Evolutionary conservation across 37 sponge, comb jelly and placozoan species (phyloP).

Genomic region (Theonella swinhoei): DNA sequence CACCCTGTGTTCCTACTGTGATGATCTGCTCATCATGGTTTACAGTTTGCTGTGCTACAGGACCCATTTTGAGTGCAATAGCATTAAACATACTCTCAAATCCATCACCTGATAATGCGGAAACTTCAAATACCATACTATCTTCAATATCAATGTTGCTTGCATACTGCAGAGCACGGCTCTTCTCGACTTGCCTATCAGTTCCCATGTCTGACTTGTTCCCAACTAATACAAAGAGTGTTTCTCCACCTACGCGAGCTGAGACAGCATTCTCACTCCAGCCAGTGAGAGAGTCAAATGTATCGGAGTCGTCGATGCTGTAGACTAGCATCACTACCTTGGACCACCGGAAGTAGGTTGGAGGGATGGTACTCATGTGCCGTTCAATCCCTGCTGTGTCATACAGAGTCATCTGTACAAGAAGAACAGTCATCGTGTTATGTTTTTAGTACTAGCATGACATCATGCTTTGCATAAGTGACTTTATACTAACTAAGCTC

Average conservation of each 20-base stretch:
- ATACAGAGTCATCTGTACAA: conserved; percentile 63
- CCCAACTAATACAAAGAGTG: conserved; percentile 61
- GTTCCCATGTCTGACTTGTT: conserved; percentile 67
- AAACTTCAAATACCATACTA: conserved; percentile 72
- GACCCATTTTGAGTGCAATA: conserved; percentile 54
- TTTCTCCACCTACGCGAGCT: conserved; percentile 12
- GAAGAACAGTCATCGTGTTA: no score
- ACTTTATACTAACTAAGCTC: no score
- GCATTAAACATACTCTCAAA: conserved; percentile 61
- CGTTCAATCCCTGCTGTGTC: conserved; percentile 85
- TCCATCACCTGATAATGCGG: conserved; percentile 44
- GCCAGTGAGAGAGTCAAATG: conserved; percentile 64
- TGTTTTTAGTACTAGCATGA: background rate
- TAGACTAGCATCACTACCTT: conserved; percentile 68
- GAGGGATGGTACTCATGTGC: conserved; percentile 78
- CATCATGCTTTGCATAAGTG: background rate
- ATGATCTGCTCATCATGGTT: no score
- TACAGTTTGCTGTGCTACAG: background rate
- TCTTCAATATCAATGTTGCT: conserved; percentile 55
- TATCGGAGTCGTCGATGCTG: conserved; percentile 69
- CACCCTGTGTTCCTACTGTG: no score
- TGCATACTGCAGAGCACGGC: conserved; percentile 25
- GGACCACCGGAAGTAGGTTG: conserved; percentile 80
- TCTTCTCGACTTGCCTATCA: conserved; percentile 13
- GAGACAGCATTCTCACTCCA: conserved; percentile 72